A percentile compares a stretch with the other conserved stretches of the same genome.
Evolutionary conservation across 1,140 invertebrate species (phyloP).

Genomic region (Drosophila nebulosa): DNA sequence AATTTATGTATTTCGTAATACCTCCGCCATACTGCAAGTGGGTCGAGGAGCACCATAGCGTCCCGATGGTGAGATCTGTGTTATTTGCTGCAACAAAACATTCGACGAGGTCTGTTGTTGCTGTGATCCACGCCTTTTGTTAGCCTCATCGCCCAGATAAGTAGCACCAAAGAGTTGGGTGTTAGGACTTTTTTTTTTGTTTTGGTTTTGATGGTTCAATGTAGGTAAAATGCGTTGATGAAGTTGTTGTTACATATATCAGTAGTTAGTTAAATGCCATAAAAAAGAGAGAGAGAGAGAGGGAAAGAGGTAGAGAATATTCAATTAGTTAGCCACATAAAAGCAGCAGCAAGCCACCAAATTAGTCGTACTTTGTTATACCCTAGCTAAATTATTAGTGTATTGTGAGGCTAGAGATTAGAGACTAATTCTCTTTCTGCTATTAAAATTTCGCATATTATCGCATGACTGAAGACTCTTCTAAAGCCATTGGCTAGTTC

Average conservation of each 20-base stretch:
- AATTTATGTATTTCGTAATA: conserved; percentile 81
- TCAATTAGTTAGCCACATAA: conserved; percentile 5
- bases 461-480: too few species aligned
- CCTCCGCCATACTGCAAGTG: conserved; percentile 86
- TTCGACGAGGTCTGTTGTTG: conserved; percentile 32
- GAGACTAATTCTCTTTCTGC: too few species aligned
- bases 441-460: too few species aligned
- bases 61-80: conserved; percentile 79
- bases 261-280: conserved; percentile 44
- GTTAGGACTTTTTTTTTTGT: conserved; percentile 76
- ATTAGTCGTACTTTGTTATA: neutral
- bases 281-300: conserved; percentile 27
- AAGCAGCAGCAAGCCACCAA: conserved; percentile 39
- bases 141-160: conserved; percentile 69
- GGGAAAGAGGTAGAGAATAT: conserved; percentile 25
- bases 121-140: conserved; percentile 46
- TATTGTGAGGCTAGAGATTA: too few species aligned
- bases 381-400: too few species aligned
- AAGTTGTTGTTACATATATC: conserved; percentile 31
- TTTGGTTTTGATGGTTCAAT: too few species aligned
- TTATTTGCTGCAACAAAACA: conserved; percentile 56
- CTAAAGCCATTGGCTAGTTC: too few species aligned
- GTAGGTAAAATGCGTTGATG: too few species aligned
- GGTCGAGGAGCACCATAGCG: conserved; percentile 85
- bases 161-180: conserved; percentile 79